Percentiles rank a stretch among this genome's conserved stretches.
Evolutionary conservation across 2,113 vertebrate genomes (phyloP).

Genomic region (Nerophis lumbriciformis): DNA sequence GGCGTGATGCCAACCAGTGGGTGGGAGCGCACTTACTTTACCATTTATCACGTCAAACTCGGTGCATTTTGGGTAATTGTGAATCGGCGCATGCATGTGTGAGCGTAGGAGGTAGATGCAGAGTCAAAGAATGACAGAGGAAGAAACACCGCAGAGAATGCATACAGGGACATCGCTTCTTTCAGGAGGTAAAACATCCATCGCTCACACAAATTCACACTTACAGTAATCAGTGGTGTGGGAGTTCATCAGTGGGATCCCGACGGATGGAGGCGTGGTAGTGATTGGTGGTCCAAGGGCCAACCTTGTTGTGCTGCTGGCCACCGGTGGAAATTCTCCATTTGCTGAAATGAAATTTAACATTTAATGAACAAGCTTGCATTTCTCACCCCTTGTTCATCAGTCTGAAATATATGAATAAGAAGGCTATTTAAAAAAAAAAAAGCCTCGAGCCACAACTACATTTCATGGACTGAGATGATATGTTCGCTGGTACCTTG

Average conservation of each 20-base stretch:
- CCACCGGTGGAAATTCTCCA: slow-evolving; percentile 71
- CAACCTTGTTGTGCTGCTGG: slow-evolving; percentile 32
- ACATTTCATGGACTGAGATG: slow-evolving; percentile 33
- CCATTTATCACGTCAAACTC: slow-evolving; percentile 18
- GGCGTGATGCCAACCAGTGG: slow-evolving; percentile 37
- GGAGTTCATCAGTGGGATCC: slow-evolving; percentile 13
- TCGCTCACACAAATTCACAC: slow-evolving; percentile 36
- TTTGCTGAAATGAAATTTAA: slow-evolving; percentile 64
- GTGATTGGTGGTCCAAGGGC: slow-evolving; percentile 26
- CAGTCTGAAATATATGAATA: slow-evolving; percentile 4
- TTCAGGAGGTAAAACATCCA: not conserved
- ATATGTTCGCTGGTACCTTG: slow-evolving; percentile 38
- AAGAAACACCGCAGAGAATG: slow-evolving; percentile 2
- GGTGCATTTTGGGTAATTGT: slow-evolving; percentile 24
- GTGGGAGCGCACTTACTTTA: slow-evolving; percentile 62
- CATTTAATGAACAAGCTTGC: not conserved
- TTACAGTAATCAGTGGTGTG: slow-evolving; percentile 52
- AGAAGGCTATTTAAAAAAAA: slow-evolving; percentile 11
- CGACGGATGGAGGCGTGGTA: slow-evolving; percentile 35
- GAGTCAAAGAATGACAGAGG: slow-evolving; percentile 5
- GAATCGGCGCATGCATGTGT: slow-evolving; percentile 15
- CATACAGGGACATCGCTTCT: not conserved
- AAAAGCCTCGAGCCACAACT: slow-evolving; percentile 23
- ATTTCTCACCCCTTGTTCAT: not conserved
- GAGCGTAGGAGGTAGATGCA: slow-evolving; percentile 1